Conservation (phyloP, 1,140 invertebrate species). For the Rhagoletis zephyria region DNA sequence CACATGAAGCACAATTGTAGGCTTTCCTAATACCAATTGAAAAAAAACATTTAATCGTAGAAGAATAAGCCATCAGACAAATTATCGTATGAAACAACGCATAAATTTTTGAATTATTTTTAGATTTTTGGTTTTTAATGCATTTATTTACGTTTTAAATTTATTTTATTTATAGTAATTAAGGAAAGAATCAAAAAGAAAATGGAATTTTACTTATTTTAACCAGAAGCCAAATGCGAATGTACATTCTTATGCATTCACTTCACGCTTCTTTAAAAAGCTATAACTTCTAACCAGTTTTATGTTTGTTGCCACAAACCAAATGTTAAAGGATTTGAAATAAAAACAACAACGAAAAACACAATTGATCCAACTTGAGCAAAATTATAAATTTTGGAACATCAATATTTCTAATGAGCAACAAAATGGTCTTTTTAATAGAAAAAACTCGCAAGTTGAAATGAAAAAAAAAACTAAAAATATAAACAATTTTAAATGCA, state of each 20-base stretch:
- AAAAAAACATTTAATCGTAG: no score
- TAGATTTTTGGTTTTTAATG: slow-evolving; percentile 43
- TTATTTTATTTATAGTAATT: slow-evolving; percentile 48
- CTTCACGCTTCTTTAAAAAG: not conserved
- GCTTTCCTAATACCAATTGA: no score
- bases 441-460: not conserved
- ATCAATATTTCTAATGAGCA: not conserved
- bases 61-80: not conserved
- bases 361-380: not conserved
- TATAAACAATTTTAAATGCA: slow-evolving; percentile 20
- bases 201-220: not conserved
- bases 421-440: not conserved
- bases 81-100: not conserved
- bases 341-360: not conserved
- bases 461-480: not conserved
- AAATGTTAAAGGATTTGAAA: not conserved
- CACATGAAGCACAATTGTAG: no score
- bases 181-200: slow-evolving; percentile 31
- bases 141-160: slow-evolving; percentile 49
- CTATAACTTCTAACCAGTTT: not conserved
- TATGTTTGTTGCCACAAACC: not conserved
- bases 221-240: not conserved
- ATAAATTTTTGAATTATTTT: slow-evolving; percentile 35
- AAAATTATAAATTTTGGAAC: not conserved
- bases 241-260: not conserved